A percentile compares a stretch with the other conserved stretches of the same genome.
Conservation (phyloP, 2,113 vertebrate species). For the Stigmatopora argus region DNA sequence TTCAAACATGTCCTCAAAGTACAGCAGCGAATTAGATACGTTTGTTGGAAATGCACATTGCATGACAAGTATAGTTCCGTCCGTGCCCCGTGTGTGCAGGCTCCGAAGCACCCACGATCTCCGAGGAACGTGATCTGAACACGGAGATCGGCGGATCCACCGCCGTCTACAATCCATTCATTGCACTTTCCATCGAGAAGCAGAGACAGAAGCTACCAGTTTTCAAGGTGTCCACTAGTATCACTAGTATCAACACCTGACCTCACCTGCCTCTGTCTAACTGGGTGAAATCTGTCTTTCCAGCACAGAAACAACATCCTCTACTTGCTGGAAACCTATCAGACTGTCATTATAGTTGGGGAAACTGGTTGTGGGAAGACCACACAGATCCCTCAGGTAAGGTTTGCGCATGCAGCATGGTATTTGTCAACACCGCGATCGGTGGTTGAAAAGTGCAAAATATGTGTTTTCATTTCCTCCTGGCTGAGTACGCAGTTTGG, state of each 20-base stretch:
- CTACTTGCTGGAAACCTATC: conserved; percentile 90
- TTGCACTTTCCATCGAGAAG: conserved; percentile 90
- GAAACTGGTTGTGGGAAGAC: conserved; percentile 98
- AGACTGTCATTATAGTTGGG: conserved; percentile 92
- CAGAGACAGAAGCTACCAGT: conserved; percentile 95
- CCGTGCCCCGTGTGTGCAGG: conserved; percentile 63
- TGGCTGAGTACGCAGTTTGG: background rate
- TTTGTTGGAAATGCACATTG: background rate
- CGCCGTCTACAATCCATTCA: conserved; percentile 87
- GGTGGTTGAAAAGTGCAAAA: too few species aligned
- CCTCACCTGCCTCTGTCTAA: background rate
- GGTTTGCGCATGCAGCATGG: conserved; percentile 54
- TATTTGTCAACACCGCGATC: too few species aligned
- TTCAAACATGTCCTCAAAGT: background rate
- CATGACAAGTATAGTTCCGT: background rate
- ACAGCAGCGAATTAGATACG: background rate
- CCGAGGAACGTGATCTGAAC: conserved; percentile 86
- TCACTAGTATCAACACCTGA: background rate
- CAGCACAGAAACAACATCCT: conserved; percentile 98
- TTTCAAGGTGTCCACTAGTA: conserved; percentile 79
- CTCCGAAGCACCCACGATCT: conserved; percentile 84
- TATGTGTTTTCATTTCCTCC: background rate
- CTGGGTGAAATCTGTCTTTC: conserved; percentile 17
- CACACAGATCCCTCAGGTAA: conserved; percentile 87
- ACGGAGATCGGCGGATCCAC: conserved; percentile 78